These are phyloP conservation scores for Rhadina sibilatrix DNA, from an alignment of 2,113 vertebrate species.

Conservation along the genomic window DNA sequence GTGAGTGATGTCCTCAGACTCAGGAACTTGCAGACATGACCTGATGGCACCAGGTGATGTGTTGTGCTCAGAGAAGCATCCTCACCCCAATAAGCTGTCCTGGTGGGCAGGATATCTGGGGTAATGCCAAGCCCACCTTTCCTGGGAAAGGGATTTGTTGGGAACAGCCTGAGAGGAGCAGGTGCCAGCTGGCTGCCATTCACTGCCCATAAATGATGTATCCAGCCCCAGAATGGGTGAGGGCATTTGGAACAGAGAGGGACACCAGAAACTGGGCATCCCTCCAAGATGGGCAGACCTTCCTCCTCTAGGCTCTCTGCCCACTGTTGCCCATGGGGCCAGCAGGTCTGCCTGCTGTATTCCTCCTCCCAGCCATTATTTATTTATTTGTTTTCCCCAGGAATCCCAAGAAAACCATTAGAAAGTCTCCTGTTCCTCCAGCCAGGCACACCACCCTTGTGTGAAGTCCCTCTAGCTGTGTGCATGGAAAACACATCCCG, in stretches of 20 bases:
- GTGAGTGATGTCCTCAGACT: neutral
- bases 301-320: neutral
- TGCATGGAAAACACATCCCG: neutral
- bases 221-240: neutral
- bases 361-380: neutral
- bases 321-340: neutral
- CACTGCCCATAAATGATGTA: neutral
- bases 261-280: neutral
- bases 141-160: neutral
- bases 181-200: neutral
- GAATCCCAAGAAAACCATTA: neutral
- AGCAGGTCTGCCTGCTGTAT: neutral
- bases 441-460: neutral
- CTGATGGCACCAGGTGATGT: neutral
- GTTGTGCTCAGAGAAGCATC: neutral
- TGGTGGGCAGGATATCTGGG: neutral
- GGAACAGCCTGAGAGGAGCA: rapidly evolving
- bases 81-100: rapidly evolving
- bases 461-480: rapidly evolving
- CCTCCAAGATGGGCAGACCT: neutral
- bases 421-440: neutral
- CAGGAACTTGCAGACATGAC: rapidly evolving
- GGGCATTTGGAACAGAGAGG: neutral
- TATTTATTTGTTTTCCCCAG: neutral
- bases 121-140: neutral